Percentiles rank a stretch among this genome's conserved stretches.
Evolutionary conservation across 2,888 invertebrate species (phyloP).

Genomic region (Rhagonycha lutea): DNA sequence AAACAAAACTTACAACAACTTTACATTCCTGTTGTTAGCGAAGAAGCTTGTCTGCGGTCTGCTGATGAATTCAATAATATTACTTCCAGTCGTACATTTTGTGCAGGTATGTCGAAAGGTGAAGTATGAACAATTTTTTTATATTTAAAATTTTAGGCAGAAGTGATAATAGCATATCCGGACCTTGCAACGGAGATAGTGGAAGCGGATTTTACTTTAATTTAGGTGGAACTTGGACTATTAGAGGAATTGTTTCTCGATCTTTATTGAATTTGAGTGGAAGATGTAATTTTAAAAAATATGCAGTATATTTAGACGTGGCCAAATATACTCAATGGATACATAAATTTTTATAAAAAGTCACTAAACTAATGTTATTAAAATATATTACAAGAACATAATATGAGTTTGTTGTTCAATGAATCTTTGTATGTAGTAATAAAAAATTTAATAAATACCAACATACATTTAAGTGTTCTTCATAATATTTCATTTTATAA

Average conservation of each 20-base stretch:
- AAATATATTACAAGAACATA: no score
- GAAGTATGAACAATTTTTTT: not conserved
- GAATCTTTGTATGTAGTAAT: no score
- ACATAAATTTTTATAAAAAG: no score
- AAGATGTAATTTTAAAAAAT: conserved; percentile 48
- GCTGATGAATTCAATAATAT: conserved; percentile 46
- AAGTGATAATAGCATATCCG: conserved; percentile 39
- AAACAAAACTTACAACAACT: conserved; percentile 59
- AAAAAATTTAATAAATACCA: no score
- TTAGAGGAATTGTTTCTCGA: conserved; percentile 60
- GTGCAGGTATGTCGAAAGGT: conserved; percentile 59
- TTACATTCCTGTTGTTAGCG: conserved; percentile 59
- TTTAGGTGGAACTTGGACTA: conserved; percentile 53
- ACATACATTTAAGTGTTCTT: no score
- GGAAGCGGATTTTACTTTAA: conserved; percentile 59
- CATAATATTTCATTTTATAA: no score
- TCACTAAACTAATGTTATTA: no score
- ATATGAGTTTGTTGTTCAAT: no score
- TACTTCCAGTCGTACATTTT: conserved; percentile 62
- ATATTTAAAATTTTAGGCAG: conserved; percentile 37
- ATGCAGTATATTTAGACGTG: conserved; percentile 50
- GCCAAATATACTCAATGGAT: conserved; percentile 44
- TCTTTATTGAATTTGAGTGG: conserved; percentile 44
- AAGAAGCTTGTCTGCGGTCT: conserved; percentile 60
- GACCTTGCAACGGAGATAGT: conserved; percentile 59